Evolutionary conservation across 2,797 vertebrate genomes (phyloP), one percentile per base, ranked within the genome.

Genomic region (Bradypodion ventrale): DNA sequence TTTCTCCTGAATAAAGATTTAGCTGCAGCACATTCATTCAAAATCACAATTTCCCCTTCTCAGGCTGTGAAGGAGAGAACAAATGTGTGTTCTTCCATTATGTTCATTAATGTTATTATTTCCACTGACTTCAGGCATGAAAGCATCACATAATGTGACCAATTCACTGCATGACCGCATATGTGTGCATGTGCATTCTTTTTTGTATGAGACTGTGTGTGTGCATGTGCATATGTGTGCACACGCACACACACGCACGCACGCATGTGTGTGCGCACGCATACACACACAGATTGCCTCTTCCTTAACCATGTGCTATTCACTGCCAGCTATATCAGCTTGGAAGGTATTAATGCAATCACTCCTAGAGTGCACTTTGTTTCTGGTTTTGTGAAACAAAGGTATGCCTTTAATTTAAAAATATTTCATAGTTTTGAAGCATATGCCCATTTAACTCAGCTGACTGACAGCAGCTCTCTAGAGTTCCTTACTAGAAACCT

Each of bases 1-100:
- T 89, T 92, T 87, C 80, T 75, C 32, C 87, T 90, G 84, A 82
- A 87, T 84, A 85, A 85, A 89, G 76, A 89, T 92, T 90, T 60
- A 32, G 37, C 37, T 80, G 87, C 49, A 35, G 90, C 81, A 86
- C 37, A 92, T 94, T 93, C 70, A 78, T 62, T 35, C 83, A 82
- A 66, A 52, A 89, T 90, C 76, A 32, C 56, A 78, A 49, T 85
- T 76, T 21, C 85, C 73, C 80, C 1, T 72, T 4, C 85, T 92
- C 85, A 44, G 69, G n/a, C 75, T 62, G 3, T 15, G 42, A 29
- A 0, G 0, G 2, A 65, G 49, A 78, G 87, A 25, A 69, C 56
- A 84, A 90, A 63, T 80, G 27, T 7, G 4, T 62, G 62, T 63
- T 76, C 85, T 83, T 85, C 7, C 82, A 90, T 75, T 76, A 29